phyloP scores from a whole-genome alignment of 2,888 invertebrate species.

The Euphydryas editha region DNA sequence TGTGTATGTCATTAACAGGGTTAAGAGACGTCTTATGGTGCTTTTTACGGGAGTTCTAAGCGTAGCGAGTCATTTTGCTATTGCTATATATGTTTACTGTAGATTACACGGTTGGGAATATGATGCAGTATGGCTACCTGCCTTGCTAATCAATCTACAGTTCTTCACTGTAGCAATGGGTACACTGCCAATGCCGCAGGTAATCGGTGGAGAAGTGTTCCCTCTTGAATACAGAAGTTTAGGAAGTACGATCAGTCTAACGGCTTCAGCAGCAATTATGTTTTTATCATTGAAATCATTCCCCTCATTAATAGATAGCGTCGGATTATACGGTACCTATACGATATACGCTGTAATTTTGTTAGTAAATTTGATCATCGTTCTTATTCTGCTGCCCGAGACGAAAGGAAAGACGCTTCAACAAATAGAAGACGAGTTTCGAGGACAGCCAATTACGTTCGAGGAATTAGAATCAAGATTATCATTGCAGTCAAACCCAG shows the following conservation, averaged over 20 bases:
- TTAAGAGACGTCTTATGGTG: constrained; percentile 84
- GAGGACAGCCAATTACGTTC: constrained; percentile 56
- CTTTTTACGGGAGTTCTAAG: constrained; percentile 66
- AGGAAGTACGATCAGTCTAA: constrained; percentile 84
- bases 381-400: constrained; percentile 85
- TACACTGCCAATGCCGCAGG: constrained; percentile 86
- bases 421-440: constrained; percentile 85
- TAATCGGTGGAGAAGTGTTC: constrained; percentile 88
- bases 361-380: constrained; percentile 76
- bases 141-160: constrained; percentile 78
- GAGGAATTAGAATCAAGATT: constrained; percentile 57
- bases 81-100: constrained; percentile 72
- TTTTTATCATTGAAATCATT: constrained; percentile 86
- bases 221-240: constrained; percentile 83
- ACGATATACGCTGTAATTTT: constrained; percentile 80
- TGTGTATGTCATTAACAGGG: constrained; percentile 83
- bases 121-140: constrained; percentile 70
- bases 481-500: constrained; percentile 56
- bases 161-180: constrained; percentile 83
- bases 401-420: constrained; percentile 86
- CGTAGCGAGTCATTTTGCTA: constrained; percentile 76
- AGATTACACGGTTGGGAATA: constrained; percentile 52
- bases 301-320: constrained; percentile 72
- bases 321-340: constrained; percentile 84
- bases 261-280: constrained; percentile 81